These are phyloP conservation scores for Canis aureus DNA, from an alignment of 2,113 vertebrate species.

Conservation along the genomic window DNA sequence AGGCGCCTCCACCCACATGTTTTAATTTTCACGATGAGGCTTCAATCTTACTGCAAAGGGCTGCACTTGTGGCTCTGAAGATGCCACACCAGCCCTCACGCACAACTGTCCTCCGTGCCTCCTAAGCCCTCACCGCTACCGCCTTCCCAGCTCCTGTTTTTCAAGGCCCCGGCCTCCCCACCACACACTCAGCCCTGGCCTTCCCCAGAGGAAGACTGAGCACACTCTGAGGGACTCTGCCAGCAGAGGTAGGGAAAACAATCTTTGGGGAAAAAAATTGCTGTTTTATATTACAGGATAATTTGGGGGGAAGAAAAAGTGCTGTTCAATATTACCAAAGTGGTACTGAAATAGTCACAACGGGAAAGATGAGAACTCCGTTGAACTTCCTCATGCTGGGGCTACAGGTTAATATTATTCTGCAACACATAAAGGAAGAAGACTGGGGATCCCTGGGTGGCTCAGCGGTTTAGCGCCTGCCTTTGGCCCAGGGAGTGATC, in stretches of 20 bases:
- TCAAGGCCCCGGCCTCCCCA: not conserved
- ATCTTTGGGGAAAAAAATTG: fast-evolving
- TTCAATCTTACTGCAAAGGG: not conserved
- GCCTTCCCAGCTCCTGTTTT: not conserved
- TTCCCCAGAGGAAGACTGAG: not conserved
- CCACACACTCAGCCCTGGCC: not conserved
- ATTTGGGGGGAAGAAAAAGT: not conserved
- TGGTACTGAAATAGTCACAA: not conserved
- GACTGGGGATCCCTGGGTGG: too few species aligned
- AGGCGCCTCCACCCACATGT: not conserved
- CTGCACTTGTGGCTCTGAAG: not conserved
- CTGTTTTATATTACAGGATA: not conserved
- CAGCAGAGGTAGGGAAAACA: constrained; percentile 27
- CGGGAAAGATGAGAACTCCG: not conserved
- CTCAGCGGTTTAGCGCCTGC: too few species aligned
- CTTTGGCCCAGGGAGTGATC: too few species aligned
- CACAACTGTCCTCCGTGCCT: not conserved
- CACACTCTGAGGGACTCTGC: not conserved
- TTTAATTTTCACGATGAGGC: not conserved
- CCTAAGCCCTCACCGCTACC: not conserved
- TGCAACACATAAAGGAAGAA: not conserved
- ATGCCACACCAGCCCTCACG: not conserved
- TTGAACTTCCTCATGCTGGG: not conserved
- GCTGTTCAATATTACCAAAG: not conserved
- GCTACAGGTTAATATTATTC: not conserved